phyloP scores from a whole-genome alignment of 2,113 vertebrate genomes.

The Redunca redunca region DNA sequence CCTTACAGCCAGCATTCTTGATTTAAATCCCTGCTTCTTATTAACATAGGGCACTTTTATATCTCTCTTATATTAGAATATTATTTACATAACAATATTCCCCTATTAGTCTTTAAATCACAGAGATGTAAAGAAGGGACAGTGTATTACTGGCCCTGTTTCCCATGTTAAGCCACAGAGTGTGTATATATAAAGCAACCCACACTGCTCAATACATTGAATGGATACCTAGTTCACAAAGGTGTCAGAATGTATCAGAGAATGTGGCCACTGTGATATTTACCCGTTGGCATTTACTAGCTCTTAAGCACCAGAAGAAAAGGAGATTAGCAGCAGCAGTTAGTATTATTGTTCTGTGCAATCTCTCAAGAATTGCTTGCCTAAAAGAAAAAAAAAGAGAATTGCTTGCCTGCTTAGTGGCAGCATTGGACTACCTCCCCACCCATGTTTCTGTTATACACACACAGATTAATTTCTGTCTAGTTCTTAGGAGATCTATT shows the following conservation, averaged over 20 bases:
- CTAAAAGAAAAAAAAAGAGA: neutral
- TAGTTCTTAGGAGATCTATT: neutral
- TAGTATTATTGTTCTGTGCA: neutral
- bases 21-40: neutral
- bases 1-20: neutral
- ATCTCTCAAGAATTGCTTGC: neutral
- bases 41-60: neutral
- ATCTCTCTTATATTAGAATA: neutral
- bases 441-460: neutral
- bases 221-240: slow-evolving; percentile 8
- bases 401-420: neutral
- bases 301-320: neutral
- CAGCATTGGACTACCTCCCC: neutral
- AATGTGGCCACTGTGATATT: slow-evolving; percentile 15
- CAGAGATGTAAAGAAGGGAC: neutral
- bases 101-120: neutral
- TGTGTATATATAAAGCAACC: neutral
- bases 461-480: slow-evolving; percentile 27
- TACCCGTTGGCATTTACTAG: neutral
- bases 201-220: neutral
- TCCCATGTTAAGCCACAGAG: neutral
- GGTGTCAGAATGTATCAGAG: slow-evolving; percentile 15
- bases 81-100: neutral
- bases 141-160: neutral
- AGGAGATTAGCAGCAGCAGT: neutral